These are phyloP conservation scores for Malurus elegans DNA, from an alignment of 2,113 vertebrate species.

Conservation along the genomic window DNA sequence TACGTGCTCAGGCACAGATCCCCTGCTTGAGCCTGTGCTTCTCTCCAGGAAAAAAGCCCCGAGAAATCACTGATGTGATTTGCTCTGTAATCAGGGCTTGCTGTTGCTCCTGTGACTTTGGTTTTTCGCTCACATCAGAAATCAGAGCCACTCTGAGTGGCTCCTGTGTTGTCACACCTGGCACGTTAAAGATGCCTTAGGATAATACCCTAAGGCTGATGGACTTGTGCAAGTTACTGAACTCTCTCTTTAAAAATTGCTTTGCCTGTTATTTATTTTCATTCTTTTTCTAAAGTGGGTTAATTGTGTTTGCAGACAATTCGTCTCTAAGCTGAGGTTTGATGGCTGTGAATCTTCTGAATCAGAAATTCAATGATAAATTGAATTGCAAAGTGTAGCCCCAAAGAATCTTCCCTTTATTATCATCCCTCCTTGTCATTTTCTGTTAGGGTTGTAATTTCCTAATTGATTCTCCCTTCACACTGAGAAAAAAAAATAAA, in stretches of 20 bases:
- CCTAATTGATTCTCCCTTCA: slow-evolving; percentile 1
- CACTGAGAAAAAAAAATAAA: neutral
- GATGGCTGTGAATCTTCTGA: neutral
- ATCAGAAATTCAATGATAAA: neutral
- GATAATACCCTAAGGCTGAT: neutral
- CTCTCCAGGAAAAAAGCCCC: neutral
- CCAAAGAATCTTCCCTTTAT: neutral
- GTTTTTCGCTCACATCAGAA: neutral
- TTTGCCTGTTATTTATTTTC: neutral
- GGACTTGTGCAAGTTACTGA: neutral
- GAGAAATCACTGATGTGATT: neutral
- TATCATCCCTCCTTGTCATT: neutral
- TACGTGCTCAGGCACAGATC: neutral
- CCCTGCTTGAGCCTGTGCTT: neutral
- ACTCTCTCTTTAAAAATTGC: neutral
- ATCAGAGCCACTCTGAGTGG: neutral
- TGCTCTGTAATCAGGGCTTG: neutral
- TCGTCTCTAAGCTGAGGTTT: neutral
- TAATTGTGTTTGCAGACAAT: neutral
- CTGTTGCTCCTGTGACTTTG: neutral
- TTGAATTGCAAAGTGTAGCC: neutral
- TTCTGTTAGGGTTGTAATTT: neutral
- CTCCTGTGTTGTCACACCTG: neutral
- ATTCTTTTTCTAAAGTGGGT: neutral
- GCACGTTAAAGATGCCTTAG: neutral